Conservation (phyloP, 1,140 invertebrate species). For the Lasaia peninsularis region DNA sequence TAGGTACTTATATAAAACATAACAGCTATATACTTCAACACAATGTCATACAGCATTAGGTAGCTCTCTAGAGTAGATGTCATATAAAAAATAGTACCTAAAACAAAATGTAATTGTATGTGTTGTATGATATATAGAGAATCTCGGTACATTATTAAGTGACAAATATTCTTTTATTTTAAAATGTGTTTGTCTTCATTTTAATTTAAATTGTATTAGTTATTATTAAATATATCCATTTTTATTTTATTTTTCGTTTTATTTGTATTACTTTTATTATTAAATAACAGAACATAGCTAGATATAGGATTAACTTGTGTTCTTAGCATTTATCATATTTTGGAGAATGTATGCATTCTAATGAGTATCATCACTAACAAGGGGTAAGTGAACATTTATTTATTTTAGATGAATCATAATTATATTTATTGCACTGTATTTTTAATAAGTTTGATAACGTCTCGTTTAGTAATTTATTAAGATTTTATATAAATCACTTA, state of each 20-base stretch:
- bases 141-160: constrained; percentile 60
- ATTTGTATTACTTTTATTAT: constrained; percentile 34
- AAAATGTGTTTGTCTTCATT: constrained; percentile 43
- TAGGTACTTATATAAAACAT: not conserved
- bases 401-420: constrained; percentile 1
- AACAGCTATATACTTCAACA: not conserved
- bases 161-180: constrained; percentile 19
- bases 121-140: constrained; percentile 49
- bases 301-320: not conserved
- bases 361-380: constrained; percentile 17
- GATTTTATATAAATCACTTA: not conserved
- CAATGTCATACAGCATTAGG: constrained; percentile 17
- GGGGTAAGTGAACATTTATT: constrained; percentile 29
- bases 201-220: constrained; percentile 58
- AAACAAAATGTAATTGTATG: constrained; percentile 47
- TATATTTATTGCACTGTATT: not conserved
- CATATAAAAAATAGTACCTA: constrained; percentile 45
- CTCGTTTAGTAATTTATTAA: not conserved
- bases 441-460: not conserved
- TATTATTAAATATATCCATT: constrained; percentile 75
- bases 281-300: constrained; percentile 9
- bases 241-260: constrained; percentile 75
- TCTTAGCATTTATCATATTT: constrained; percentile 6
- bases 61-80: constrained; percentile 54
- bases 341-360: constrained; percentile 2